Conservation (phyloP, 2,797 vertebrate species). For the Premnoplex brunnescens region DNA sequence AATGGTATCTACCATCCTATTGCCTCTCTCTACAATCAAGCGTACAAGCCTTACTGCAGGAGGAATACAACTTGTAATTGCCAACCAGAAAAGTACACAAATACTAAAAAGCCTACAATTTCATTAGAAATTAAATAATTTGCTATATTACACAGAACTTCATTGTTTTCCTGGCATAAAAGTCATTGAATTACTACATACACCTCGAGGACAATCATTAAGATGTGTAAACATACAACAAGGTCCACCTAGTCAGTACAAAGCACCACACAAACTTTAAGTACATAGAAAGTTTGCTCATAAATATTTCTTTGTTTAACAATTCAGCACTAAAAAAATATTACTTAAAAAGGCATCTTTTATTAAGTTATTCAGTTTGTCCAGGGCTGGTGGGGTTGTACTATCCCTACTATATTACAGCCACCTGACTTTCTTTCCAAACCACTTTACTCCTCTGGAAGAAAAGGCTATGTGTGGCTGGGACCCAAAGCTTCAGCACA, state of each 20-base stretch:
- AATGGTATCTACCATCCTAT: slow-evolving; percentile 58
- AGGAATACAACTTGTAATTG: neutral
- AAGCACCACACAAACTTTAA: slow-evolving; percentile 63
- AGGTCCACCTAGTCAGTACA: slow-evolving; percentile 31
- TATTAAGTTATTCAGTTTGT: slow-evolving; percentile 56
- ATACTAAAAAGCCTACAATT: slow-evolving; percentile 21
- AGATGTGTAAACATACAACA: slow-evolving; percentile 16
- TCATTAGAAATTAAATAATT: slow-evolving; percentile 41
- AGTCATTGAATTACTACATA: slow-evolving; percentile 37
- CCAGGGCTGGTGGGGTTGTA: slow-evolving; percentile 56
- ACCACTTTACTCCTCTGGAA: slow-evolving; percentile 4
- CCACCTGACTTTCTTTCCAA: slow-evolving; percentile 4
- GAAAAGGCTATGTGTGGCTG: slow-evolving; percentile 4
- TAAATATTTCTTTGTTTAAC: slow-evolving; percentile 66
- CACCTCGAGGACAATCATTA: neutral
- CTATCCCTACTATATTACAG: slow-evolving; percentile 46
- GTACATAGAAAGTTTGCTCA: slow-evolving; percentile 71
- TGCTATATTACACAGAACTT: slow-evolving; percentile 45
- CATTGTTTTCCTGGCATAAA: slow-evolving; percentile 24
- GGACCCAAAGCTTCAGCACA: slow-evolving; percentile 22
- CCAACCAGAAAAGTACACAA: slow-evolving; percentile 46
- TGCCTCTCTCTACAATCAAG: slow-evolving; percentile 52
- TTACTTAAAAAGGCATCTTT: slow-evolving; percentile 57
- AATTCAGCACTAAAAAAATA: slow-evolving; percentile 64
- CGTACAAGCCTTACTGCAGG: slow-evolving; percentile 30